Evolutionary conservation across 2,888 invertebrate genomes (phyloP).

Genomic region (Pterostichus niger): DNA sequence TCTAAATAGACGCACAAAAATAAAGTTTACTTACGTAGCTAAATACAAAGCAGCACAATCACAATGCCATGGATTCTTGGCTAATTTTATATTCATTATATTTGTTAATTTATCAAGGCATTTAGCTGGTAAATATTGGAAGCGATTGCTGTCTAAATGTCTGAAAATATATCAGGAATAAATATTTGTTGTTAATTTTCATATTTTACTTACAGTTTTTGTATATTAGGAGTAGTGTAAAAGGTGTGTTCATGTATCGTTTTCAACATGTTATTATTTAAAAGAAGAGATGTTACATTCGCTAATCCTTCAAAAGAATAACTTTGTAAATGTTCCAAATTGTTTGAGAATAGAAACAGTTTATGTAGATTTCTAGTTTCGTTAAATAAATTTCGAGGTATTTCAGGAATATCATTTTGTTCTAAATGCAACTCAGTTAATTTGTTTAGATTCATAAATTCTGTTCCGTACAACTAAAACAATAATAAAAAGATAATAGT

Average conservation of each 20-base stretch:
- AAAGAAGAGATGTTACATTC: slow-evolving; percentile 83
- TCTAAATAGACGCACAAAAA: not conserved
- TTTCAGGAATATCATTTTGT: slow-evolving; percentile 81
- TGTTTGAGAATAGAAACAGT: slow-evolving; percentile 85
- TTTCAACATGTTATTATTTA: slow-evolving; percentile 86
- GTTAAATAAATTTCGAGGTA: slow-evolving; percentile 81
- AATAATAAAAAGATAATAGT: not conserved
- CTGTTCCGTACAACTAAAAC: slow-evolving; percentile 79
- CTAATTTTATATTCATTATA: slow-evolving; percentile 84
- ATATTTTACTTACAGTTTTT: slow-evolving; percentile 83
- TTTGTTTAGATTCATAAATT: slow-evolving; percentile 79
- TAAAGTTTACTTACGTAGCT: slow-evolving; percentile 80
- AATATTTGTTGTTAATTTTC: slow-evolving; percentile 31
- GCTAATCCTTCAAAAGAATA: slow-evolving; percentile 82
- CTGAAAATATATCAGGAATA: slow-evolving; percentile 76
- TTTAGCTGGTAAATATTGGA: slow-evolving; percentile 84
- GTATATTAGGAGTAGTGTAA: slow-evolving; percentile 82
- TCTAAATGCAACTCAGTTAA: slow-evolving; percentile 85
- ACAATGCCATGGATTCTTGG: slow-evolving; percentile 90
- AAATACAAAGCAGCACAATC: slow-evolving; percentile 87
- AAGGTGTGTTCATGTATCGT: slow-evolving; percentile 83
- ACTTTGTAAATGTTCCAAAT: slow-evolving; percentile 81
- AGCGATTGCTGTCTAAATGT: slow-evolving; percentile 87
- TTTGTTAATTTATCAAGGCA: slow-evolving; percentile 83
- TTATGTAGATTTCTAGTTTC: slow-evolving; percentile 82